These are phyloP conservation scores for Microctonus brassicae DNA, from an alignment of 2,888 invertebrate species.

Conservation along the genomic window DNA sequence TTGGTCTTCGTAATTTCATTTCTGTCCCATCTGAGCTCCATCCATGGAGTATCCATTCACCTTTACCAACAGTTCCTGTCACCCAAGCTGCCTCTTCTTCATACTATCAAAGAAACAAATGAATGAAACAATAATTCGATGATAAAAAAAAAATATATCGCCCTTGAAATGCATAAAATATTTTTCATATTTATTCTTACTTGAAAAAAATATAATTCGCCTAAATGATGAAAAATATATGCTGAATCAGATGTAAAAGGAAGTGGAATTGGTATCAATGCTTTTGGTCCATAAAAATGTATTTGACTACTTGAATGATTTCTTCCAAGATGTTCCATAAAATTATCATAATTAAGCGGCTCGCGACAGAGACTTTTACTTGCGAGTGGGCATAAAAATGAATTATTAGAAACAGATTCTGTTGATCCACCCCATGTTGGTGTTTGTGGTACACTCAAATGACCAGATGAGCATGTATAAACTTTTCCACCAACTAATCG, in stretches of 20 bases:
- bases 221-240: constrained; percentile 57
- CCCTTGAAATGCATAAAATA: neutral
- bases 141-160: neutral
- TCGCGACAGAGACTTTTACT: constrained; percentile 51
- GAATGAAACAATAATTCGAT: neutral
- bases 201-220: constrained; percentile 61
- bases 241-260: constrained; percentile 56
- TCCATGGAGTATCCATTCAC: constrained; percentile 60
- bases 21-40: constrained; percentile 49
- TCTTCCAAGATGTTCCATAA: constrained; percentile 58
- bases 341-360: constrained; percentile 46
- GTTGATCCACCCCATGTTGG: constrained; percentile 63
- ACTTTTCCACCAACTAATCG: neutral
- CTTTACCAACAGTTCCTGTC: constrained; percentile 42
- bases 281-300: constrained; percentile 56
- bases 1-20: constrained; percentile 52
- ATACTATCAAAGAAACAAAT: constrained; percentile 43
- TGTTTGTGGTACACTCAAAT: constrained; percentile 54
- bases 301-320: constrained; percentile 56
- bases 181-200: constrained; percentile 43
- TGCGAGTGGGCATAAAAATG: constrained; percentile 55
- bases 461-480: constrained; percentile 34
- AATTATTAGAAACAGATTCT: constrained; percentile 56
- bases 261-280: constrained; percentile 56
- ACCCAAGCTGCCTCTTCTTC: constrained; percentile 54